A percentile compares a stretch with the other conserved stretches of the same genome.
These are phyloP conservation scores for Caerostris extrusa DNA, from an alignment of 1,140 invertebrate species.

Conservation along the genomic window DNA sequence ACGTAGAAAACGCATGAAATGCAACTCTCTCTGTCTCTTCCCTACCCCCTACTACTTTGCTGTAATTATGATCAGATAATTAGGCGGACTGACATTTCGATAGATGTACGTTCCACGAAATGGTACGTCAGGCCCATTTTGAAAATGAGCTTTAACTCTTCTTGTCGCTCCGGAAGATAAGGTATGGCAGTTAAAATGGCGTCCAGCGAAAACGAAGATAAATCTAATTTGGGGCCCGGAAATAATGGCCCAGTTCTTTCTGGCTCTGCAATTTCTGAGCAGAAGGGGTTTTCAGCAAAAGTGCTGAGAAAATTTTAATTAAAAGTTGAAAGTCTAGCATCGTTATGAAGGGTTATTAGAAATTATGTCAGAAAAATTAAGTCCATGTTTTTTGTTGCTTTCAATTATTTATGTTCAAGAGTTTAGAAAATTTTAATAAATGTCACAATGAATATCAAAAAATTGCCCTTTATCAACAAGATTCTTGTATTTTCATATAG, in stretches of 20 bases:
- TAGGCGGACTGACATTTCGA: conserved; percentile 36
- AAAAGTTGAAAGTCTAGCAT: no score
- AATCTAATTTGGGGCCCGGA: no score
- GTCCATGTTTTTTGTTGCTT: no score
- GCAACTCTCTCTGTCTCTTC: not conserved
- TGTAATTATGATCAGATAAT: conserved; percentile 52
- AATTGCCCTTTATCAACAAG: no score
- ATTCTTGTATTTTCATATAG: no score
- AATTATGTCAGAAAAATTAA: no score
- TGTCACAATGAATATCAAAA: no score
- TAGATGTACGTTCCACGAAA: not conserved
- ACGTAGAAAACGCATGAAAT: not conserved
- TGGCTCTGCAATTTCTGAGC: not conserved
- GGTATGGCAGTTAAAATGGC: conserved; percentile 47
- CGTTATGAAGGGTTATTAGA: no score
- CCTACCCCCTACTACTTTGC: not conserved
- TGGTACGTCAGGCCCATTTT: conserved; percentile 32
- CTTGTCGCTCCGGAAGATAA: conserved; percentile 20
- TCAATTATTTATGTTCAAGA: no score
- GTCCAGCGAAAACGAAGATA: no score
- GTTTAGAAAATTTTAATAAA: no score
- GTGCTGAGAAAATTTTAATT: not conserved
- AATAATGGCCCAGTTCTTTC: not conserved
- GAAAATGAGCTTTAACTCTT: conserved; percentile 29
- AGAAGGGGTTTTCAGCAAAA: not conserved